These are phyloP conservation scores for Tetramorium parvispinum DNA, from an alignment of 1,140 invertebrate genomes.

Conservation along the genomic window DNA sequence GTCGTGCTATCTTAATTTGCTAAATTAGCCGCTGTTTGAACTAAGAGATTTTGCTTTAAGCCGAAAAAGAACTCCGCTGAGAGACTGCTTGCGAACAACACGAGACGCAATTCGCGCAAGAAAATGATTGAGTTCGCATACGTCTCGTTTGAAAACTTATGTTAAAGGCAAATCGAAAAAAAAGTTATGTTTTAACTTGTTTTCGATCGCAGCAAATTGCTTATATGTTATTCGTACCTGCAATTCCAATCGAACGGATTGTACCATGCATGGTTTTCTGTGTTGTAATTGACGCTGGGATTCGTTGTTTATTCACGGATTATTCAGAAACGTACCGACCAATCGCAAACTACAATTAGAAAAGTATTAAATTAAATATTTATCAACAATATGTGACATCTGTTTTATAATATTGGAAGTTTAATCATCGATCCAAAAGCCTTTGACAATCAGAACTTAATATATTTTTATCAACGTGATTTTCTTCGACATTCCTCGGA, in stretches of 20 bases:
- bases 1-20: slow-evolving; percentile 34
- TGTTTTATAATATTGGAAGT: neutral
- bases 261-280: neutral
- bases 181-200: neutral
- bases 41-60: slow-evolving; percentile 31
- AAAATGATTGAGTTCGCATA: neutral
- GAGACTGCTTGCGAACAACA: neutral
- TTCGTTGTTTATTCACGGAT: neutral
- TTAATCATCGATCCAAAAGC: neutral
- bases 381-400: neutral
- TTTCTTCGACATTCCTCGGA: neutral
- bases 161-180: neutral
- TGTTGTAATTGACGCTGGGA: neutral
- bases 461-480: neutral
- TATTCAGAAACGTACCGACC: neutral
- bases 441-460: neutral
- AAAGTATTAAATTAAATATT: slow-evolving; percentile 1
- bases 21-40: slow-evolving; percentile 71
- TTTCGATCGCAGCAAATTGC: slow-evolving; percentile 1
- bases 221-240: neutral
- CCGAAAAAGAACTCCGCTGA: slow-evolving; percentile 2
- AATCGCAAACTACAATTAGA: neutral
- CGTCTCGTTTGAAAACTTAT: slow-evolving; percentile 1
- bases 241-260: neutral
- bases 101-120: neutral